Conservation (phyloP, 1,140 invertebrate species). For the Hyposmocoma kahamanoa region DNA sequence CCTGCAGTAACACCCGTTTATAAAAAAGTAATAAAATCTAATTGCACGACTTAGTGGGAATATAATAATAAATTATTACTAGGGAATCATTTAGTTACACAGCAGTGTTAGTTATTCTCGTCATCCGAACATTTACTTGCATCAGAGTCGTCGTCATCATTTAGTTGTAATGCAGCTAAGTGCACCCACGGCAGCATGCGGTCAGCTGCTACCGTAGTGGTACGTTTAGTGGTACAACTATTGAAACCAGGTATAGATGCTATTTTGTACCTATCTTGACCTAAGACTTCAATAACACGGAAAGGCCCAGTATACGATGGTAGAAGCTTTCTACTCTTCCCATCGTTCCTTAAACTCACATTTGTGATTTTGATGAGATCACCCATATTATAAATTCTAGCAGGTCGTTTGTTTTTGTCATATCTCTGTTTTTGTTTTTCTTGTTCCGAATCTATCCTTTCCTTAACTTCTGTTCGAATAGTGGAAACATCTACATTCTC, state of each 20-base stretch:
- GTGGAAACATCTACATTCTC: neutral
- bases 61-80: too few relatives aligned
- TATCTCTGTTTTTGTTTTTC: conserved; percentile 4
- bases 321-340: conserved; percentile 4
- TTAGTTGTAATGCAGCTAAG: neutral
- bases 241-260: neutral
- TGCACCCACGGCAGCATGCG: conserved; percentile 7
- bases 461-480: conserved; percentile 2
- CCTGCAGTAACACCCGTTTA: neutral
- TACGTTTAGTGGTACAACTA: neutral
- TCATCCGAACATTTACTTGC: neutral
- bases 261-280: conserved; percentile 2
- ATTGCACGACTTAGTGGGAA: too few relatives aligned
- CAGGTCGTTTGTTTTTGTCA: neutral
- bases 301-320: conserved; percentile 5
- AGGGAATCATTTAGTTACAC: too few relatives aligned
- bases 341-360: too few relatives aligned
- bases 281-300: conserved; percentile 2
- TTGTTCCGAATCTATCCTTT: conserved; percentile 6
- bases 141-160: neutral
- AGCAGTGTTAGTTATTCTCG: too few relatives aligned
- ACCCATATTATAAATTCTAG: neutral
- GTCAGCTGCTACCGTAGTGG: conserved; percentile 7
- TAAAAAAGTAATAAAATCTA: neutral
- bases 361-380: conserved; percentile 9